Base-by-base conservation (phyloP, 2,888 invertebrate genomes). In the Yponomeuta plumbellus region DNA sequence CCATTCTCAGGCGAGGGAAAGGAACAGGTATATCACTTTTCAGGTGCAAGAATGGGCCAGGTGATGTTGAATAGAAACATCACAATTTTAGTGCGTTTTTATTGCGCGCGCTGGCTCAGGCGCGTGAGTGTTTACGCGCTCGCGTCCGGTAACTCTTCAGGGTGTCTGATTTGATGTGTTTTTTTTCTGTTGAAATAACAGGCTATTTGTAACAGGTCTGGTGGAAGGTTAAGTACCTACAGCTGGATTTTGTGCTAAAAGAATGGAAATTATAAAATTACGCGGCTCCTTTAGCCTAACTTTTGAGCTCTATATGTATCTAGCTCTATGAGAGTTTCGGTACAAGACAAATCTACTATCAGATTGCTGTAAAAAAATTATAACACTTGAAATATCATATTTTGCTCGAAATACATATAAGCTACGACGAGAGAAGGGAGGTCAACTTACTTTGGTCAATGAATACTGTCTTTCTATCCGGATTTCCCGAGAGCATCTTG, bases 21-120 rank as follows among this genome's bases (percentile, higher is more conserved):
- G 80, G 64, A 83, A 85, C 17, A 70, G 70, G 39, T 40, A 71
- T 79, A 75, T 26, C 23, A 10, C n/a, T 66, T 6, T 10, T 0
- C 0, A 17, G 5, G 34, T 1, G 81, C 68, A 72, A 1, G 78
- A 84, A 68, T 10, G 73, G 71, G 80, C 84, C 44, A 70, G 74
- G 57, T n/a, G 73, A 75, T 75, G 73, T 80, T 86, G 88, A 87
- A 90, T 89, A 88, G 89, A 89, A 88, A 91, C 90, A 90, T 91
- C 87, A 91, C 90, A 91, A 88, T 88, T 90, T 91, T 89, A 91
- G 89, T 89, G 84, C 89, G 74, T 88, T 89, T 91, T 91, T 90
- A 91, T 88, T 88, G 85, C 88, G 84, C 83, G 83, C 61, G 66
- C 22, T 65, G 21, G 56, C 26, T 67, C 77, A 86, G 82, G 74